Evolutionary conservation across 2,888 invertebrate species (phyloP).

Genomic region (Deilephila porcellus): DNA sequence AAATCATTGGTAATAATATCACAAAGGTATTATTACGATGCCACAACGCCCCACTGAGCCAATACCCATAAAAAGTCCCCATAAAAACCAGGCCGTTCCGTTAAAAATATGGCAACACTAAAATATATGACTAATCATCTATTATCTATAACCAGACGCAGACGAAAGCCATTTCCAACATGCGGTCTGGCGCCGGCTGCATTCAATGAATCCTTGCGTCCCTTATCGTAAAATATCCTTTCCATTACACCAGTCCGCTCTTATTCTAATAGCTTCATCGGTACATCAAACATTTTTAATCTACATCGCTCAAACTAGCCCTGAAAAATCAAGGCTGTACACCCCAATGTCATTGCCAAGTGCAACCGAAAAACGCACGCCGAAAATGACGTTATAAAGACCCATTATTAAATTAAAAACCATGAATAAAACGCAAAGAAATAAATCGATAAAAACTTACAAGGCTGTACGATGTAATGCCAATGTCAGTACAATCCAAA

Average conservation of each 20-base stretch:
- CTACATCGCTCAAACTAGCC: neutral
- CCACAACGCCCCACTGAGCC: too few species aligned
- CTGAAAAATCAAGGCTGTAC: neutral
- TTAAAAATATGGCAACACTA: neutral
- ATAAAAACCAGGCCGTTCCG: neutral
- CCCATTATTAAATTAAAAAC: neutral
- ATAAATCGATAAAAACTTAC: slow-evolving; percentile 21
- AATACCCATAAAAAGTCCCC: neutral
- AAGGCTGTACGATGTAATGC: slow-evolving; percentile 15
- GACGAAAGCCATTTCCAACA: slow-evolving; percentile 5
- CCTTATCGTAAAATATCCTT: neutral
- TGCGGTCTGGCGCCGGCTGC: slow-evolving; percentile 13
- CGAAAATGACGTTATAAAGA: neutral
- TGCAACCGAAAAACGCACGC: neutral
- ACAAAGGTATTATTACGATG: too few species aligned
- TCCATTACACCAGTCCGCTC: neutral
- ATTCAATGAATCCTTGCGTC: neutral
- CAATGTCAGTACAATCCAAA: slow-evolving; percentile 24
- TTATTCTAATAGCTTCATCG: neutral
- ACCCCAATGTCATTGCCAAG: slow-evolving; percentile 2
- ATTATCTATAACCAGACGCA: slow-evolving; percentile 4
- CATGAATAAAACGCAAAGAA: neutral
- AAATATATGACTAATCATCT: slow-evolving; percentile 7
- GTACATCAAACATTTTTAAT: neutral
- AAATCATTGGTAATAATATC: too few species aligned